Conservation (phyloP, 1,140 invertebrate genomes). For the Limonius californicus region DNA sequence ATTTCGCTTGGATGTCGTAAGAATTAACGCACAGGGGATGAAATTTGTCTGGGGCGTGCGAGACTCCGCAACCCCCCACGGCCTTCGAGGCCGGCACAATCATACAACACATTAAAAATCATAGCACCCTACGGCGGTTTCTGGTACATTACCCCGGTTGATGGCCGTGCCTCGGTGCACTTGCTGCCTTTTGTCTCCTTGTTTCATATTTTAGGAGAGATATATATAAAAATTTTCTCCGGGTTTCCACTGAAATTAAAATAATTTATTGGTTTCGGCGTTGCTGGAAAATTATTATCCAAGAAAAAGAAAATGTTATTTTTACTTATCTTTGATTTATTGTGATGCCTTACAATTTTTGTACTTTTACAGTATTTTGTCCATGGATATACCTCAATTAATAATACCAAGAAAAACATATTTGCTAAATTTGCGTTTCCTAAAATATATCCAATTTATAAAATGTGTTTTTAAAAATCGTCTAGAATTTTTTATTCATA, state of each 20-base stretch:
- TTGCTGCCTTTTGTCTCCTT: background rate
- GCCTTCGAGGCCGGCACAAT: constrained; percentile 17
- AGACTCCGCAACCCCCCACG: background rate
- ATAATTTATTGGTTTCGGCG: background rate
- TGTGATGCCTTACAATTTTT: too few relatives aligned
- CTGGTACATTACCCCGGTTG: constrained; percentile 40
- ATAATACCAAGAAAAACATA: too few relatives aligned
- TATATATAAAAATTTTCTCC: background rate
- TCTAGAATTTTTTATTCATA: too few relatives aligned
- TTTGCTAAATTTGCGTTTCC: too few relatives aligned
- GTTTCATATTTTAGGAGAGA: background rate
- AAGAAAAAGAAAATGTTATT: too few relatives aligned
- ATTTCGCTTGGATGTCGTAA: background rate
- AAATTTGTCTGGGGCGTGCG: constrained; percentile 1
- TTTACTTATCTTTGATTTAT: too few relatives aligned
- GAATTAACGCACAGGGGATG: background rate
- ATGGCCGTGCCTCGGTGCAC: constrained; percentile 18
- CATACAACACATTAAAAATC: constrained; percentile 35
- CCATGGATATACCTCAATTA: too few relatives aligned
- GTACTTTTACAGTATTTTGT: too few relatives aligned
- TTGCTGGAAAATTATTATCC: too few relatives aligned
- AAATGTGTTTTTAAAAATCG: too few relatives aligned
- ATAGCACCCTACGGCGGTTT: constrained; percentile 39
- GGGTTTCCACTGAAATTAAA: background rate
- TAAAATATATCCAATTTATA: too few relatives aligned